Conservation (phyloP, 2,888 invertebrate species). For the Venusia cambrica region DNA sequence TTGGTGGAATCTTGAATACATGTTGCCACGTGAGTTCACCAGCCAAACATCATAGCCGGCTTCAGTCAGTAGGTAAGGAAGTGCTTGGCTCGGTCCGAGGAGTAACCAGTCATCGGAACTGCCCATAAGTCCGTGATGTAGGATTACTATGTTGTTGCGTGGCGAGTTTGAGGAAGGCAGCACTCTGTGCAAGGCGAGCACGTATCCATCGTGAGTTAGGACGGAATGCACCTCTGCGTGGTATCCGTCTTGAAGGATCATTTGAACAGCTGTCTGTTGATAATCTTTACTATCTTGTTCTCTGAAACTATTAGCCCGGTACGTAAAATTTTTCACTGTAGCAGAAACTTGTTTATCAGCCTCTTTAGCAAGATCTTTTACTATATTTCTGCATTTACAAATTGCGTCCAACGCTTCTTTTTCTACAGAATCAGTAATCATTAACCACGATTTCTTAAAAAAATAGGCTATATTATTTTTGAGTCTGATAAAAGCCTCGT, state of each 20-base stretch:
- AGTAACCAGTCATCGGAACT: conserved; percentile 52
- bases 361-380: too few relatives aligned
- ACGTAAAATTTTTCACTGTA: not conserved
- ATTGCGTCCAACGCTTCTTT: too few relatives aligned
- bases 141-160: conserved; percentile 31
- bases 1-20: conserved; percentile 41
- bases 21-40: conserved; percentile 60
- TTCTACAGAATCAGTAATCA: too few relatives aligned
- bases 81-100: conserved; percentile 38
- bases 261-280: conserved; percentile 15
- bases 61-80: conserved; percentile 67
- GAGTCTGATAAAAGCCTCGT: conserved; percentile 1
- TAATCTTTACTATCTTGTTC: conserved; percentile 1
- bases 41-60: conserved; percentile 79
- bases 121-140: conserved; percentile 49
- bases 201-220: conserved; percentile 44
- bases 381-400: too few relatives aligned
- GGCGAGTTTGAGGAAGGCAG: conserved; percentile 12
- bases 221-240: conserved; percentile 39
- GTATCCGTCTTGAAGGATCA: conserved; percentile 36
- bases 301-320: not conserved
- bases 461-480: conserved; percentile 3
- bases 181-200: conserved; percentile 43
- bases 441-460: too few relatives aligned
- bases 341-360: too few relatives aligned